Evolutionary conservation across 2,113 vertebrate species (phyloP).

Genomic region (Microcebus jonahi): DNA sequence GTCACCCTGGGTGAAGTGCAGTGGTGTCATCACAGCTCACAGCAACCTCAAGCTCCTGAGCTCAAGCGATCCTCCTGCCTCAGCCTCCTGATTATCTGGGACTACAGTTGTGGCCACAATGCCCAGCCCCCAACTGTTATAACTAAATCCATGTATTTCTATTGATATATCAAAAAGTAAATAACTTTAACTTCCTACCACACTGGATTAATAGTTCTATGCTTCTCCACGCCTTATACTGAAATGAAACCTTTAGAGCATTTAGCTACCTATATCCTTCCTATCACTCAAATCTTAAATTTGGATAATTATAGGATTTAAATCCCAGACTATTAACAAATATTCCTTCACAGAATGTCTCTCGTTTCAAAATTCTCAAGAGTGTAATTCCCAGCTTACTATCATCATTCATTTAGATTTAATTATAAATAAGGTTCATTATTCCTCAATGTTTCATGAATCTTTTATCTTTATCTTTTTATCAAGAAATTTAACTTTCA

Average conservation of each 20-base stretch:
- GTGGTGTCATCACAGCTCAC: no score
- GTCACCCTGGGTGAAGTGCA: no score
- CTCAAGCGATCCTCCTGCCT: no score
- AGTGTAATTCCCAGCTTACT: neutral
- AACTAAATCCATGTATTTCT: neutral
- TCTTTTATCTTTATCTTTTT: neutral
- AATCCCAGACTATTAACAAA: neutral
- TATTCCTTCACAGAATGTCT: neutral
- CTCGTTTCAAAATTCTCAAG: neutral
- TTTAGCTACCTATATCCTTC: neutral
- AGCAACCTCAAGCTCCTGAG: no score
- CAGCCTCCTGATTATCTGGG: no score
- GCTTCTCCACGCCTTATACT: neutral
- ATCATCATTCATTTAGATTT: neutral
- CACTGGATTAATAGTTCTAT: neutral
- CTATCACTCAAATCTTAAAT: neutral
- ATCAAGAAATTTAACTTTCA: slow-evolving; percentile 11
- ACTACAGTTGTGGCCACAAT: no score
- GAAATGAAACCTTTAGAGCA: neutral
- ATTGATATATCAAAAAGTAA: neutral
- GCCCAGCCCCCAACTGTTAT: no score
- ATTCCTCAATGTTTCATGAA: neutral
- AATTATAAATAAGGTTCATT: neutral
- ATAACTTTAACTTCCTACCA: neutral
- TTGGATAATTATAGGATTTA: neutral